Conservation (phyloP, 2,113 vertebrate species). For the Hirundichthys speculiger region DNA sequence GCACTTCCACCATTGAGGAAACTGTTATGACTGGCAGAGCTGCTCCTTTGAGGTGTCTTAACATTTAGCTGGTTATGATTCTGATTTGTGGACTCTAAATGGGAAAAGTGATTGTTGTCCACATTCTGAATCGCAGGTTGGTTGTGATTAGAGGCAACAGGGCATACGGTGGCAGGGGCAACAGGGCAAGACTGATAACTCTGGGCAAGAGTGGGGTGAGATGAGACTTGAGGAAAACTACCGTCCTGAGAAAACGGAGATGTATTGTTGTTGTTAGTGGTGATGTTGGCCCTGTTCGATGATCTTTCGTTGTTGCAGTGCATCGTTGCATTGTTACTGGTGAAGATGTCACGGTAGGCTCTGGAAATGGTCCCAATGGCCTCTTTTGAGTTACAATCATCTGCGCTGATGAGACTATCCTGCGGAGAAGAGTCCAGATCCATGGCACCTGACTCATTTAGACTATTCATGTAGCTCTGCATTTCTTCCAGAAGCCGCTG, state of each 20-base stretch:
- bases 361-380: slow-evolving; percentile 78
- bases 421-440: slow-evolving; percentile 67
- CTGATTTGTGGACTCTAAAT: slow-evolving; percentile 61
- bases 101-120: slow-evolving; percentile 69
- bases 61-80: slow-evolving; percentile 56
- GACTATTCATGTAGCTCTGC: slow-evolving; percentile 86
- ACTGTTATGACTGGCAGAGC: slow-evolving; percentile 49
- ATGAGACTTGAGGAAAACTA: slow-evolving; percentile 54
- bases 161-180: slow-evolving; percentile 37
- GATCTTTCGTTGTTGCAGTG: slow-evolving; percentile 63
- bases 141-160: slow-evolving; percentile 61
- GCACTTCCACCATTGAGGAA: slow-evolving; percentile 32
- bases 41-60: slow-evolving; percentile 39
- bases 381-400: slow-evolving; percentile 76
- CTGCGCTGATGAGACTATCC: slow-evolving; percentile 57
- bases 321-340: slow-evolving; percentile 53
- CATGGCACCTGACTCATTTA: slow-evolving; percentile 76
- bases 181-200: slow-evolving; percentile 65
- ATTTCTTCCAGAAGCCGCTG: slow-evolving; percentile 85
- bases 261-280: slow-evolving; percentile 45
- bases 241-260: slow-evolving; percentile 69
- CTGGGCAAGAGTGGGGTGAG: slow-evolving; percentile 41
- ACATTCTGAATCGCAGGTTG: slow-evolving; percentile 63
- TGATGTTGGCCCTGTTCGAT: slow-evolving; percentile 58
- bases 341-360: slow-evolving; percentile 81